Conservation (phyloP, 37 sponge, comb jelly and placozoan species). For the Geodia barretti region DNA sequence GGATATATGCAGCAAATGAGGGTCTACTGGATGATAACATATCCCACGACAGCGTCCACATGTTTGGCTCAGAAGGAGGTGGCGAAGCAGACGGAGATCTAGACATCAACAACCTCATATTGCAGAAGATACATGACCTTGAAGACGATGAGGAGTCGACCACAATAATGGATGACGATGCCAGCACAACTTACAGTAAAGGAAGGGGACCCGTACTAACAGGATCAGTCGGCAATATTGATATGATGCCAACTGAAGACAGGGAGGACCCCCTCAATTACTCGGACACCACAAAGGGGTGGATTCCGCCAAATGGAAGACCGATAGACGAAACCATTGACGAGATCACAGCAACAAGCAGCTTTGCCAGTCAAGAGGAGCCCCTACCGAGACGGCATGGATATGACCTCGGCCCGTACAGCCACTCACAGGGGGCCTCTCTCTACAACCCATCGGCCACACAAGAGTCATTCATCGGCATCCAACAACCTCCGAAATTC, state of each 20-base stretch:
- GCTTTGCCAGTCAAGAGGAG: not conserved
- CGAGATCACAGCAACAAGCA: constrained; percentile 11
- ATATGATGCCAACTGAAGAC: constrained; percentile 16
- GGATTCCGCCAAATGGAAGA: constrained; percentile 16
- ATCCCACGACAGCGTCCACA: constrained; percentile 73
- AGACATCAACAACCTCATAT: constrained; percentile 62
- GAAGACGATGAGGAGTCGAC: constrained; percentile 52
- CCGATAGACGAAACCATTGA: constrained; percentile 30
- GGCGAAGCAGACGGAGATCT: constrained; percentile 67
- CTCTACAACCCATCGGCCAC: constrained; percentile 26
- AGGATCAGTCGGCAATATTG: not conserved
- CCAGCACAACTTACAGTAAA: not conserved
- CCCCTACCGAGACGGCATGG: not conserved
- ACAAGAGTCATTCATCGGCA: constrained; percentile 22
- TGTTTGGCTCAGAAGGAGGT: constrained; percentile 79
- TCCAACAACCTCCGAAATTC: constrained; percentile 15
- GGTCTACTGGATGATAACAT: constrained; percentile 30
- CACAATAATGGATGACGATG: constrained; percentile 43
- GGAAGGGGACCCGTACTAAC: not conserved
- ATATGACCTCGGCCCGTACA: not conserved
- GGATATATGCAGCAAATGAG: constrained; percentile 60
- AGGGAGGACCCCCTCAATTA: constrained; percentile 1
- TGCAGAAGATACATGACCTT: constrained; percentile 36
- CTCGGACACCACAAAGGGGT: not conserved
- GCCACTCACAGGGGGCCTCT: constrained; percentile 37